Percentiles rank a stretch among this genome's conserved stretches.
These are phyloP conservation scores for Suricata suricatta DNA, from an alignment of 2,113 vertebrate genomes.

Conservation along the genomic window DNA sequence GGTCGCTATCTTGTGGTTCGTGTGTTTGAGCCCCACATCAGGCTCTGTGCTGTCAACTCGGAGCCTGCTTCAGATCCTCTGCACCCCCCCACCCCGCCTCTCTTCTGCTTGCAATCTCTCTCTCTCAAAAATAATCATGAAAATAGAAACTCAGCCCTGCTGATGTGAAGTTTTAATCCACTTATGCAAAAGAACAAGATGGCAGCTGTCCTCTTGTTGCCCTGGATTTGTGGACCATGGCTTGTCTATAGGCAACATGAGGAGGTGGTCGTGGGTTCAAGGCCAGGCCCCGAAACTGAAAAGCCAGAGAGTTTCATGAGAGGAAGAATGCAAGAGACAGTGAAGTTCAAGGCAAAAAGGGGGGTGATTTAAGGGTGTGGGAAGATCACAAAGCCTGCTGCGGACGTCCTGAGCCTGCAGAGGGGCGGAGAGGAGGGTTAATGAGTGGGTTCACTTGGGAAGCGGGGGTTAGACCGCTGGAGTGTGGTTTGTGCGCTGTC, in stretches of 20 bases:
- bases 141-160: neutral
- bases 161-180: neutral
- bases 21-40: too few relatives aligned
- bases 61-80: too few relatives aligned
- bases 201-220: fast-evolving
- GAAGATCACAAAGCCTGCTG: neutral
- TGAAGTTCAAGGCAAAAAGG: neutral
- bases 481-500: fast-evolving
- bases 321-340: neutral
- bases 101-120: too few relatives aligned
- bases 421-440: neutral
- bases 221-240: neutral
- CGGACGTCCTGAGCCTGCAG: fast-evolving
- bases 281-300: neutral
- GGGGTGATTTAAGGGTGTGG: neutral
- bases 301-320: neutral
- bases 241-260: neutral
- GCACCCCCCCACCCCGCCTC: too few relatives aligned
- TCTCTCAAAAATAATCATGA: too few relatives aligned
- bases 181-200: neutral
- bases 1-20: too few relatives aligned
- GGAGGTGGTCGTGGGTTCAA: neutral
- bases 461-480: neutral
- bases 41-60: too few relatives aligned
- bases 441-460: neutral